Conservation (phyloP, 2,113 vertebrate species). For the Antechinus stuartii region DNA sequence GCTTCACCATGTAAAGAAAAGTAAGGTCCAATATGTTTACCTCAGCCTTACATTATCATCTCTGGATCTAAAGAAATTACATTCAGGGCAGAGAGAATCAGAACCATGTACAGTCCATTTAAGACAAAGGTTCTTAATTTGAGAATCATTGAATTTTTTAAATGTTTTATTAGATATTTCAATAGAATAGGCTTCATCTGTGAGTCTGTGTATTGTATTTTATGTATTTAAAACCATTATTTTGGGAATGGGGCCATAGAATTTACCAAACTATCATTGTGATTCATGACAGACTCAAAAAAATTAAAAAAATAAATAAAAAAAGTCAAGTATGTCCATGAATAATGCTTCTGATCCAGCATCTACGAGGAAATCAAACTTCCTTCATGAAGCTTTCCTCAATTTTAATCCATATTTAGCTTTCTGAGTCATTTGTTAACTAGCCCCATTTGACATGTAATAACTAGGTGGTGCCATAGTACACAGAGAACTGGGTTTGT, state of each 20-base stretch:
- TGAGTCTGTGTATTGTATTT: neutral
- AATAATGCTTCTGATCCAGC: neutral
- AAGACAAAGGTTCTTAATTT: neutral
- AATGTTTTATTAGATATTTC: neutral
- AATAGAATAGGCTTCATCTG: neutral
- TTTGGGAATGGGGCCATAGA: neutral
- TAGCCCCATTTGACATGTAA: neutral
- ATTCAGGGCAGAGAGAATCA: conserved; percentile 24
- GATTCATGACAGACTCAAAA: neutral
- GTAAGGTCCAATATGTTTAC: conserved; percentile 59
- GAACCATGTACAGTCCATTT: neutral
- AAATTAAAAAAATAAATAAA: neutral
- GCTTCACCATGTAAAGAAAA: conserved; percentile 63
- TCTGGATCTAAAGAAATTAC: conserved; percentile 27
- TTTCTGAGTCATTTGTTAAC: neutral
- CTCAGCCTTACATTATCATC: conserved; percentile 49
- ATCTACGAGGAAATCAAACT: neutral
- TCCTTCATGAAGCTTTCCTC: neutral
- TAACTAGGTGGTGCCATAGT: neutral
- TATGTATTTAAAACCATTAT: neutral
- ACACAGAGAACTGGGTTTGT: neutral
- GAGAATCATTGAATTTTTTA: neutral
- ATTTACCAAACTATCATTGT: neutral
- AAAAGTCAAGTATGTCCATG: neutral
- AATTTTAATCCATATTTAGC: neutral